A percentile compares a stretch with the other conserved stretches of the same genome.
Conservation (phyloP, 2,797 vertebrate species). For the Pangasius larnaudii region DNA sequence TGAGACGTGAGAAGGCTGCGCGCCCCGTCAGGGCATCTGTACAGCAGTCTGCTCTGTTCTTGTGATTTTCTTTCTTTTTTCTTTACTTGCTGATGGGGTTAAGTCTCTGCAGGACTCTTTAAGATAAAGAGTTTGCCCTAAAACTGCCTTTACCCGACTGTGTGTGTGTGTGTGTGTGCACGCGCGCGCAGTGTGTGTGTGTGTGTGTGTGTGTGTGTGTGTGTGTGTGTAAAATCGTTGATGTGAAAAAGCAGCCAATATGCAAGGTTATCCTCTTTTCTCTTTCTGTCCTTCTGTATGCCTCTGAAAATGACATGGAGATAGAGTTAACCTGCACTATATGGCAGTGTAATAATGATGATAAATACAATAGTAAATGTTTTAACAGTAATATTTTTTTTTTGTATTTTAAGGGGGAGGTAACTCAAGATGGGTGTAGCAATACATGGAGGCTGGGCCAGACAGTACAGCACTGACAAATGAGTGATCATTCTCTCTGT, state of each 20-base stretch:
- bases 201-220: background rate
- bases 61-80: slow-evolving; percentile 13
- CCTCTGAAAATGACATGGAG: slow-evolving; percentile 65
- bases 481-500: slow-evolving; percentile 63
- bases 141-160: slow-evolving; percentile 54
- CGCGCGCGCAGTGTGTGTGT: slow-evolving; percentile 23
- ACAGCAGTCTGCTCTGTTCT: slow-evolving; percentile 41
- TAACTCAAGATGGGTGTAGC: slow-evolving; percentile 67
- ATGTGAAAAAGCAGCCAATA: slow-evolving; percentile 62
- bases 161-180: slow-evolving; percentile 39
- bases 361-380: slow-evolving; percentile 68
- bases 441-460: slow-evolving; percentile 67
- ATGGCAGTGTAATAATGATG: slow-evolving; percentile 77
- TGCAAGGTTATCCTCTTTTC: slow-evolving; percentile 65
- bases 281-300: slow-evolving; percentile 61
- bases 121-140: slow-evolving; percentile 41
- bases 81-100: slow-evolving; percentile 32
- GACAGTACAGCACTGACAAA: slow-evolving; percentile 21
- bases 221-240: slow-evolving; percentile 52
- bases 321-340: slow-evolving; percentile 79
- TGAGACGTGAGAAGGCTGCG: slow-evolving; percentile 60
- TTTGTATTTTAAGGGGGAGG: slow-evolving; percentile 71
- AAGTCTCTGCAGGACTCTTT: slow-evolving; percentile 50
- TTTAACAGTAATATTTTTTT: slow-evolving; percentile 56
- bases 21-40: slow-evolving; percentile 47